Base-by-base conservation (phyloP, 2,888 invertebrate genomes). In the Erpobdella octoculata region DNA sequence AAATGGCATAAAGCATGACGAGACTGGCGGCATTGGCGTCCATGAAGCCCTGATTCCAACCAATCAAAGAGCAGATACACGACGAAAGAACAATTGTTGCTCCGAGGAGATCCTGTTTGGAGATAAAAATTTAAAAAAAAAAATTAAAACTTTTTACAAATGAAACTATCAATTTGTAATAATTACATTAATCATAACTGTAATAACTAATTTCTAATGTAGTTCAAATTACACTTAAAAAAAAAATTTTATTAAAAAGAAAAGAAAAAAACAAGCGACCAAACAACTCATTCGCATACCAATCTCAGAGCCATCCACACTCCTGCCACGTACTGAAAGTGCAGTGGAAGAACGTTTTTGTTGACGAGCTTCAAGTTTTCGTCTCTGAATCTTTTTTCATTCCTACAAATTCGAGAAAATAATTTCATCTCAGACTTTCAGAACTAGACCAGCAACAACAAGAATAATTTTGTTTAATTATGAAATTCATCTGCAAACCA, bases 231-330 rank as follows among this genome's bases (percentile, higher is more conserved):
- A 66, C 12, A n/a, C n/a, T n/a, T n/a, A n/a, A n/a, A n/a, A n/a
- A n/a, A n/a, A n/a, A n/a, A n/a, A n/a, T n/a, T n/a, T n/a, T n/a
- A n/a, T n/a, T n/a, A n/a, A n/a, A n/a, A n/a, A n/a, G n/a, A n/a
- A n/a, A n/a, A n/a, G n/a, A n/a, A n/a, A n/a, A n/a, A n/a, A n/a
- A n/a, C n/a, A n/a, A n/a, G n/a, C n/a, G n/a, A n/a, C n/a, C n/a
- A n/a, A n/a, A n/a, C n/a, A n/a, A n/a, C n/a, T n/a, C n/a, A n/a
- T n/a, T 31, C 36, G 62, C 85, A 85, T 85, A 91, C 91, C 86
- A 91, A 81, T 73, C 89, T 87, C 73, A 91, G 88, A 38, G 91
- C 91, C 53, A 92, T 85, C 91, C 91, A 91, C 71, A 91, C 87
- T 81, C 89, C 90, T 72, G 89, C 89, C 3, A 90, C 88, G 78